Evolutionary conservation across 1,140 invertebrate species (phyloP), one percentile per base, ranked within the genome.

Genomic region (Bathynomus jamesi): DNA sequence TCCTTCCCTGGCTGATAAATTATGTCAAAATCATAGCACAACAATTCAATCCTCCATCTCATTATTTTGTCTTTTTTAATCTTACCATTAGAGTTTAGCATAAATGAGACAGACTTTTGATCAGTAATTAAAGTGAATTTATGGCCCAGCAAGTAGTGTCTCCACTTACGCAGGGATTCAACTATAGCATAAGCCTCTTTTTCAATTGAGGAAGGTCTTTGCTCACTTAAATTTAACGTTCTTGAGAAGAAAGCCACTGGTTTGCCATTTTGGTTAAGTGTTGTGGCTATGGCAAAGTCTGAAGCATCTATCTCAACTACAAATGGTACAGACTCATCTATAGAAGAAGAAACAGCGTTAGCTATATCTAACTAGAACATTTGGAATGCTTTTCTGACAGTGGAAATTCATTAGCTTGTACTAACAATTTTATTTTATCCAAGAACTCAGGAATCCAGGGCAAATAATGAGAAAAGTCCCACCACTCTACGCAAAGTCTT

Each of bases 11-110:
- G 63, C 5, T 27, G 29, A 25, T 70, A 76, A 46, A 69, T 13
- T 32, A n/a, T n/a, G n/a, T n/a, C n/a, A n/a, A n/a, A n/a, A n/a
- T n/a, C n/a, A n/a, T n/a, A n/a, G n/a, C n/a, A 28, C n/a, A 67
- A 27, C 25, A 75, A 3, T 31, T 75, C 73, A 8, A 76, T 28
- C 25, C 67, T 24, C 71, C 74, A 76, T 32, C 65, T 32, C 32
- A 60, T 4, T 21, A 75, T 69, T 13, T 73, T 75, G 7, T 74
- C 60, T 40, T 70, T 75, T 31, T 75, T 73, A 17, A 53, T 73
- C 27, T 70, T 72, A 40, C 67, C 65, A 65, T 65, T 29, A 25
- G n/a, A 25, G 28, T 72, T 13, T 30, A 73, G 67, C 65, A 75
- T 75, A 61, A 74, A 74, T 32, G n/a, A n/a, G 29, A 73, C 72